These are phyloP conservation scores for Dromococcyx pavoninus DNA, from an alignment of 2,797 vertebrate genomes.

Conservation along the genomic window DNA sequence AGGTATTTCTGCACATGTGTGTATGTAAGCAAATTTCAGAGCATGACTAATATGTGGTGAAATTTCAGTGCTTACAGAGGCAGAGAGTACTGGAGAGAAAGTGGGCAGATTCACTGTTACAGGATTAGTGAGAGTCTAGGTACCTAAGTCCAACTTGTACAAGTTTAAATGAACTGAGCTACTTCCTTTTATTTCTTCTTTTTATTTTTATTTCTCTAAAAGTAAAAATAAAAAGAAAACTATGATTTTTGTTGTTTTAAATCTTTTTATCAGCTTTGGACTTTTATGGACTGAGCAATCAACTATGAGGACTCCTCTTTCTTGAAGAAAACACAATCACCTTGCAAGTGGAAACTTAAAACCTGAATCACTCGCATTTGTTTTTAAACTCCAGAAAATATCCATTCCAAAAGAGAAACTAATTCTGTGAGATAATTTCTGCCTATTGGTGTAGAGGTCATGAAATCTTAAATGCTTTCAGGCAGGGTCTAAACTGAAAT, in stretches of 20 bases:
- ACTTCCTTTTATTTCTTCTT: fast-evolving
- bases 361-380: neutral
- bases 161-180: neutral
- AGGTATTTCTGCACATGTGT: neutral
- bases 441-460: neutral
- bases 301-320: neutral
- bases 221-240: neutral
- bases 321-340: neutral
- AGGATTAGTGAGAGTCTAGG: neutral
- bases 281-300: neutral
- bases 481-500: neutral
- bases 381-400: neutral
- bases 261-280: neutral
- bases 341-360: neutral
- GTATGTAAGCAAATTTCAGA: neutral
- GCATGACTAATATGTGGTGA: neutral
- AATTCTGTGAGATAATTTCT: neutral
- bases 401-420: neutral
- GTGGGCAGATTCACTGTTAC: neutral
- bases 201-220: neutral
- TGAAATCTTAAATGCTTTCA: neutral
- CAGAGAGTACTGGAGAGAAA: neutral
- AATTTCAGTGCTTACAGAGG: neutral
- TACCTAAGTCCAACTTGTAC: neutral
- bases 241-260: neutral